Evolutionary conservation across 2,888 invertebrate species (phyloP), one percentile per base, ranked within the genome.

Genomic region (Melikaiella ostensackeni): DNA sequence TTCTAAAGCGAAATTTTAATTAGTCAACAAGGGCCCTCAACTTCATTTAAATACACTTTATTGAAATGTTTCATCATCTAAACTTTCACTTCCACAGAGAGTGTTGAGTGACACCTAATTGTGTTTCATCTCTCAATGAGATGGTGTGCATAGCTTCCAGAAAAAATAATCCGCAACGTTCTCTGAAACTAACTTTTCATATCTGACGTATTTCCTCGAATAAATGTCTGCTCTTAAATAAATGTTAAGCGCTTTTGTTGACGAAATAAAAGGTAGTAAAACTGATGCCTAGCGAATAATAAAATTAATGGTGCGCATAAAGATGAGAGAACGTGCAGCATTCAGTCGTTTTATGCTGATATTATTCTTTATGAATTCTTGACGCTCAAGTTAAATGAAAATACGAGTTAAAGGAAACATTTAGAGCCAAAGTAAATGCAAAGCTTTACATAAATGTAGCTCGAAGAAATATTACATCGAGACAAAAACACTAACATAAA

Each of bases 1-100:
- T 50, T 70, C 30, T n/a, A 70, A 70, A 70, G 70, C 11, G 70
- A 50, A 70, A 70, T 70, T 70, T 70, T 70, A 70, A 70, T 70
- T 70, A 55, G 50, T n/a, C 70, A 70, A 55, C 70, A 70, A 70
- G 70, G 50, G n/a, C 11, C 70, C 50, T 55, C 46, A 11, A 46
- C 70, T 70, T 70, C 33, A 70, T 70, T 70, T 70, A 46, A 70
- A 70, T 70, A 11, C 70, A 70, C 13, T 13, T 70, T 50, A 50
- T 70, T 70, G 30, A 70, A 55, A 50, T 70, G 70, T 70, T 64
- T 24, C 21, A 64, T 64, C 64, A 64, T 64, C 27, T 59, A 27
- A 59, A 27, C 24, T 59, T 59, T 27, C 38, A 24, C 46, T 30
- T 13, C 19, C 19, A n/a, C 66, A 42, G 3, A 66, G 21, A 24